phyloP scores from a whole-genome alignment of 2,888 invertebrate species.

The Apodemia hepburni region DNA sequence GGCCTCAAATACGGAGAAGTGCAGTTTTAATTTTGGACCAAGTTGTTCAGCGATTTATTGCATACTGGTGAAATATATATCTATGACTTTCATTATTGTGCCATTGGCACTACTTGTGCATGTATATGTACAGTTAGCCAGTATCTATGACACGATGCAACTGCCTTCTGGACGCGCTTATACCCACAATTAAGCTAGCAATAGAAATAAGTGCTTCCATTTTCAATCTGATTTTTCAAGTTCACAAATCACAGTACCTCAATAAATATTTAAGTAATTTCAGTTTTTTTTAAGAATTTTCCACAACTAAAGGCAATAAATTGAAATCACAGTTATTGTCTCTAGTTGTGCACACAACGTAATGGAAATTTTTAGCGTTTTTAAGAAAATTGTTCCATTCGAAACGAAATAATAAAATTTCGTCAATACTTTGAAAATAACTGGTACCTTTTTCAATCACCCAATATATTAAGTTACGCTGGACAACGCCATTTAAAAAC shows the following conservation, averaged over 20 bases:
- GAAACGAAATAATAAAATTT: neutral
- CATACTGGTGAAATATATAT: neutral
- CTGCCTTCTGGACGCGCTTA: conserved; percentile 28
- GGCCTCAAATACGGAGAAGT: conserved; percentile 3
- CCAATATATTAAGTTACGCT: no score
- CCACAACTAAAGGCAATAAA: conserved; percentile 8
- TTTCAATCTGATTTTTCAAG: conserved; percentile 17
- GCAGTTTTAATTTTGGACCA: conserved; percentile 6
- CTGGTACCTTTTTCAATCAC: no score
- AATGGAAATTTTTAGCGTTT: no score
- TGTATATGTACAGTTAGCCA: conserved; percentile 27
- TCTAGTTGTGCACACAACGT: no score
- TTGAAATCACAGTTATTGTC: conserved; percentile 12
- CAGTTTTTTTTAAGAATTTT: conserved; percentile 6
- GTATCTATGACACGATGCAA: conserved; percentile 23
- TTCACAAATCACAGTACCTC: conserved; percentile 2
- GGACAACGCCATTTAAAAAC: no score
- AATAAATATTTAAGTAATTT: conserved; percentile 12
- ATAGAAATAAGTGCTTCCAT: conserved; percentile 13
- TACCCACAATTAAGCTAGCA: conserved; percentile 18
- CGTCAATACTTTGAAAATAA: no score
- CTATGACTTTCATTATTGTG: neutral
- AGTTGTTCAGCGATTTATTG: neutral
- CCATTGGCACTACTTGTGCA: conserved; percentile 4
- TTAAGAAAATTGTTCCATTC: no score